phyloP scores from a whole-genome alignment of 2,888 invertebrate species.

The Allygus modestus region DNA sequence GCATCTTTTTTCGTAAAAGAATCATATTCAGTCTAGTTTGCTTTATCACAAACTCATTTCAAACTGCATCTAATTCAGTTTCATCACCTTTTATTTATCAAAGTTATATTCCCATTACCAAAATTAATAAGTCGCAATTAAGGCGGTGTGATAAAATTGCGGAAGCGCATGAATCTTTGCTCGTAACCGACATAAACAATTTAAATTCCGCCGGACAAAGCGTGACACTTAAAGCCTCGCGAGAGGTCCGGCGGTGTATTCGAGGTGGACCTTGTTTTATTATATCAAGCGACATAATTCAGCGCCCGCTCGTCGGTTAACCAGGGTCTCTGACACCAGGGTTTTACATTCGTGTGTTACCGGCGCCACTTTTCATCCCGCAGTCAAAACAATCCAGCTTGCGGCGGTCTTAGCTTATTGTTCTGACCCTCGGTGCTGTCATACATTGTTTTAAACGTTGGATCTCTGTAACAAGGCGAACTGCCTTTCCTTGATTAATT shows the following conservation, averaged over 20 bases:
- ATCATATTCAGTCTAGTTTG: no score
- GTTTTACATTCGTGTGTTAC: constrained; percentile 15
- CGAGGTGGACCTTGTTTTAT: constrained; percentile 24
- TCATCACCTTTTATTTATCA: no score
- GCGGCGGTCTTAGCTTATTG: constrained; percentile 28
- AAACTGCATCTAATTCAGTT: no score
- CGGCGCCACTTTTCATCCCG: constrained; percentile 14
- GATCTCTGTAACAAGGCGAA: no score
- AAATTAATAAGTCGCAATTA: no score
- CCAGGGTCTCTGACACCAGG: constrained; percentile 2
- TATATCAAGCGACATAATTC: constrained; percentile 36
- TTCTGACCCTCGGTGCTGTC: not conserved
- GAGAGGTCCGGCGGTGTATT: not conserved
- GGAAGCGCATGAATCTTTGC: no score
- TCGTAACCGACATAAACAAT: not conserved
- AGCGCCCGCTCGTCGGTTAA: constrained; percentile 3
- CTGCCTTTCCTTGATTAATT: no score
- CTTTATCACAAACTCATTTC: no score
- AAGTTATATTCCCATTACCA: no score
- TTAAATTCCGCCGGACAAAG: constrained; percentile 10
- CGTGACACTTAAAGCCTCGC: not conserved
- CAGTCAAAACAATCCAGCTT: constrained; percentile 7
- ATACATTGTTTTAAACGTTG: not conserved
- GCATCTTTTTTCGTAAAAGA: no score
- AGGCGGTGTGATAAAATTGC: no score